A percentile compares a stretch with the other conserved stretches of the same genome.
Conservation (phyloP, 2,113 vertebrate species). For the Halcyon senegalensis region DNA sequence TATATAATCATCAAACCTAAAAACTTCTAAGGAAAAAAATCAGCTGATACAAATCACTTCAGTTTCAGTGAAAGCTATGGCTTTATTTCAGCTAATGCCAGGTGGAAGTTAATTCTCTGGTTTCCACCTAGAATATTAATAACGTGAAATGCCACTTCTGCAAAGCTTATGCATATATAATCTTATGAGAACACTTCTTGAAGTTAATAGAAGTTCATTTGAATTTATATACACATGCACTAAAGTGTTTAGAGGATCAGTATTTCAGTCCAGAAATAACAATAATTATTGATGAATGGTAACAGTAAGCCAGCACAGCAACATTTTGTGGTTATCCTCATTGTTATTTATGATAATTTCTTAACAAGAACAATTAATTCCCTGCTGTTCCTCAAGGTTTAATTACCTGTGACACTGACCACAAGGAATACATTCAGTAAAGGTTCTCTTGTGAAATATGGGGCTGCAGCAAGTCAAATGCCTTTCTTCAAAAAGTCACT, state of each 20-base stretch:
- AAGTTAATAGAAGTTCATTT: slow-evolving; percentile 18
- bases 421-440: neutral
- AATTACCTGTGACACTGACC: neutral
- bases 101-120: slow-evolving; percentile 30
- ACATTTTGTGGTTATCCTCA: neutral
- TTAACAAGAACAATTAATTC: neutral
- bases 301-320: neutral
- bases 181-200: slow-evolving; percentile 17
- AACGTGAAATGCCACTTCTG: slow-evolving; percentile 28
- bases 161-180: slow-evolving; percentile 32
- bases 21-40: neutral
- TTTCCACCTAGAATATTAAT: slow-evolving; percentile 31
- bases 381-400: neutral
- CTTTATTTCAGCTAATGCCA: slow-evolving; percentile 19
- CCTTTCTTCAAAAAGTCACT: neutral
- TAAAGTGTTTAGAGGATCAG: neutral
- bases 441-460: neutral
- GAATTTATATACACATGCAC: slow-evolving; percentile 21
- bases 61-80: neutral
- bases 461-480: neutral
- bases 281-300: neutral
- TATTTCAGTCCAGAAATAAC: neutral
- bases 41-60: neutral
- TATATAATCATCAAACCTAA: neutral
- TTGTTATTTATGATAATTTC: neutral